Evolutionary conservation across 2,113 vertebrate genomes (phyloP), one percentile per base, ranked within the genome.

Genomic region (Sphaerodactylus townsendi): DNA sequence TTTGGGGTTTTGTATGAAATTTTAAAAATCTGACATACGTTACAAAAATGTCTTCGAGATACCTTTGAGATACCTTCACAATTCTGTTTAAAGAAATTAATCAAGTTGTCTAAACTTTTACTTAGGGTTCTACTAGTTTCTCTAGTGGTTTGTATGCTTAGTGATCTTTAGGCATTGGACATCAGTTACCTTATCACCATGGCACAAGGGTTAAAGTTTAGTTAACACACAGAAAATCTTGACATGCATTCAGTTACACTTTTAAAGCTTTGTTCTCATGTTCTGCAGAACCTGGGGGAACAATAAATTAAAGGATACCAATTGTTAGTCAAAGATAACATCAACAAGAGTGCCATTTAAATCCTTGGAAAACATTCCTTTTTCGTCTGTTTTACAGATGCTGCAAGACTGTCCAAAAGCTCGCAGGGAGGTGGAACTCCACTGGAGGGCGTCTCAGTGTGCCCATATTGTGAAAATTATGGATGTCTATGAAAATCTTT

Each of bases 401-500:
- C 96, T 99, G 59, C 98, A 99, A 94, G 99, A 99, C 91, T 99
- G 98, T 89, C 93, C 97, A 2, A 99, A 99, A 92, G 99, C 98
- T 1, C 98, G 98, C 39, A 94, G 98, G 37, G 99, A 99, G 79
- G 98, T 99, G 87, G 98, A 99, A 85, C 96, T 99, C 85, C 99
- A 99, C 93, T 99, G 98, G 97, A 94, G 98, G 65, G 99, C 99
- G 0, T 99, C 98, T 0, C 98, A 98, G 79, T 99, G 98, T 37
- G 72, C 97, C 0, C 97, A 99, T 93, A 99, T 99, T 4, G 99
- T 99, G 35, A 96, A 97, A 68, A 99, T 99, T 83, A 95, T 99
- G 87, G 99, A 99, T 0, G 98, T 99, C 88, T 99, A 97, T 2
- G 99, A 99, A 93, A 99, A 99, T 90, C 97, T 99, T 14, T 99